phyloP scores from a whole-genome alignment of 2,797 vertebrate genomes.

The Crocodylus rhombifer region DNA sequence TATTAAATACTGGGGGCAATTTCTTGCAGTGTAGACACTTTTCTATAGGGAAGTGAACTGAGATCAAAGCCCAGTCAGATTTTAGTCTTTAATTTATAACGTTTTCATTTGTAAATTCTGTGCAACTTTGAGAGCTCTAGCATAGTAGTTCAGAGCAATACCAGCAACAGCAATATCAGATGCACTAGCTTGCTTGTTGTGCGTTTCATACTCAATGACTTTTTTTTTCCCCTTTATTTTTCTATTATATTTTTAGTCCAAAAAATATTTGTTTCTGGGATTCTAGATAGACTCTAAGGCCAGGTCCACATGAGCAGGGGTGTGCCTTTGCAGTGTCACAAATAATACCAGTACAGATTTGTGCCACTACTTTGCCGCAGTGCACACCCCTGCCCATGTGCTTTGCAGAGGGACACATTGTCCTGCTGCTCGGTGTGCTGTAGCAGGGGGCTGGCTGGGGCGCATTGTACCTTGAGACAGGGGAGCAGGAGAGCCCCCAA shows the following conservation, averaged over 20 bases:
- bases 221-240: not conserved
- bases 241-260: not conserved
- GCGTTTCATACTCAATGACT: rapidly evolving
- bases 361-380: no score
- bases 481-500: no score
- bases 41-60: not conserved
- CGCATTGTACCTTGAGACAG: no score
- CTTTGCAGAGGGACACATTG: no score
- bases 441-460: no score
- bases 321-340: no score
- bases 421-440: no score
- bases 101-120: not conserved
- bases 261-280: not conserved
- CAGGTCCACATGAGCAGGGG: no score
- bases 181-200: not conserved
- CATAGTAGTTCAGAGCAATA: not conserved
- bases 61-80: not conserved
- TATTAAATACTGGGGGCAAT: not conserved
- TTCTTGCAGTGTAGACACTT: not conserved
- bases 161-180: no score
- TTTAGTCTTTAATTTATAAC: not conserved
- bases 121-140: not conserved
- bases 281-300: no score
- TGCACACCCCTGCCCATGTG: no score
- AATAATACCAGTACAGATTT: no score